Evolutionary conservation across 2,888 invertebrate species (phyloP), one percentile per base, ranked within the genome.

Genomic region (Napeogenes inachia): DNA sequence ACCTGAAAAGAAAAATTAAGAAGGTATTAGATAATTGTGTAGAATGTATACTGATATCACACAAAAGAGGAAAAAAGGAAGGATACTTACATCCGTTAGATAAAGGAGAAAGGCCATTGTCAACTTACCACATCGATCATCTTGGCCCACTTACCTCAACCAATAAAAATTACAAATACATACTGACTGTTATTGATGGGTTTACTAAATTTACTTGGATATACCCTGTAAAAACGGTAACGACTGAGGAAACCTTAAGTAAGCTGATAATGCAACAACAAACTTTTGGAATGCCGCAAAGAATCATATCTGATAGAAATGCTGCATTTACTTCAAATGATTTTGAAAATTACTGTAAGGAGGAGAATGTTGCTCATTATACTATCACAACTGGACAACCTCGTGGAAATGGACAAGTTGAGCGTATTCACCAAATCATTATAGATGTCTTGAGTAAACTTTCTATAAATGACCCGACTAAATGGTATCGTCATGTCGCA

Each of bases 121-220:
- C 71, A 13, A 79, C 77, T 0, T 74, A 71, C 12, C 78, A 80
- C 50, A 56, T 76, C 4, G 82, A 82, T 63, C 80, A 77, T 61
- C 57, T 82, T 3, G 80, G 78, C 10, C 79, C 78, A 0, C 45
- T 77, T 2, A 68, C 72, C 4, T 66, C 72, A 2, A 79, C 77
- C 6, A 66, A 69, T n/a, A 76, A 77, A 59, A 57, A 64, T 8
- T 77, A 77, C 54, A 74, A 76, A 13, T 67, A 80, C 57, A 75
- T 84, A 4, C 67, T 82, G 4, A 73, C 72, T 0, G 70, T 79
- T 4, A 65, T 79, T 0, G 79, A 82, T 54, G 73, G 63, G 0
- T 80, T 75, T 55, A 75, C 76, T 0, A 80, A 79, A 60, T 80
- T 78, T 68, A 69, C 67, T 2, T 80, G 79, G 76, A 57, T 79